Conservation (phyloP, 2,113 vertebrate genomes). For the Perccottus glenii region DNA sequence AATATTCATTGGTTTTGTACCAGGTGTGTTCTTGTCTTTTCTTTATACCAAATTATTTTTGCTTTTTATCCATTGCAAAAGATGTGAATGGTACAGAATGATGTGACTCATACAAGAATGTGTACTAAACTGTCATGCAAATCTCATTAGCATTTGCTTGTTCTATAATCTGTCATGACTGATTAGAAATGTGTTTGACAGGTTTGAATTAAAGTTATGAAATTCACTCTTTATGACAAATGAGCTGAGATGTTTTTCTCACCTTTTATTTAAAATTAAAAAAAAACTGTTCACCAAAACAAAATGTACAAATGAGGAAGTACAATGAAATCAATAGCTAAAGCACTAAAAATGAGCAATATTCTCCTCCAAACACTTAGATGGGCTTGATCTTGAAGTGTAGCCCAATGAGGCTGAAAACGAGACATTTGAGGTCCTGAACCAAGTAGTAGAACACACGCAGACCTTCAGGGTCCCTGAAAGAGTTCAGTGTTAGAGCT, state of each 20-base stretch:
- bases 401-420: constrained; percentile 98
- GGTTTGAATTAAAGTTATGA: constrained; percentile 29
- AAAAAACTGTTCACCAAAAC: constrained; percentile 70
- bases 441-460: constrained; percentile 99
- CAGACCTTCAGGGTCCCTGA: constrained; percentile 96
- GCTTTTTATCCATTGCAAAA: too few species aligned
- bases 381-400: constrained; percentile 99
- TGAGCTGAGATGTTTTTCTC: constrained; percentile 11
- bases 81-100: too few species aligned
- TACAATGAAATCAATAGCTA: constrained; percentile 58
- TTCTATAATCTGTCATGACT: too few species aligned
- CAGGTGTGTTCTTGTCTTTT: too few species aligned
- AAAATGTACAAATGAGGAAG: constrained; percentile 77
- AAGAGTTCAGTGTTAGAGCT: not conserved
- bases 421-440: constrained; percentile 97
- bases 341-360: constrained; percentile 48
- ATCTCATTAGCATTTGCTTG: too few species aligned
- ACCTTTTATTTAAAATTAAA: constrained; percentile 81
- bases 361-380: constrained; percentile 70
- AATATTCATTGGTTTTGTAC: not conserved
- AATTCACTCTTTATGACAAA: not conserved
- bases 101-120: too few species aligned
- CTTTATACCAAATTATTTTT: too few species aligned
- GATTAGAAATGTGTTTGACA: constrained; percentile 1
- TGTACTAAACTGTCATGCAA: too few species aligned